Percentiles rank a stretch among this genome's conserved stretches.
Conservation (phyloP, 2,113 vertebrate genomes). For the Synchiropus splendidus region DNA sequence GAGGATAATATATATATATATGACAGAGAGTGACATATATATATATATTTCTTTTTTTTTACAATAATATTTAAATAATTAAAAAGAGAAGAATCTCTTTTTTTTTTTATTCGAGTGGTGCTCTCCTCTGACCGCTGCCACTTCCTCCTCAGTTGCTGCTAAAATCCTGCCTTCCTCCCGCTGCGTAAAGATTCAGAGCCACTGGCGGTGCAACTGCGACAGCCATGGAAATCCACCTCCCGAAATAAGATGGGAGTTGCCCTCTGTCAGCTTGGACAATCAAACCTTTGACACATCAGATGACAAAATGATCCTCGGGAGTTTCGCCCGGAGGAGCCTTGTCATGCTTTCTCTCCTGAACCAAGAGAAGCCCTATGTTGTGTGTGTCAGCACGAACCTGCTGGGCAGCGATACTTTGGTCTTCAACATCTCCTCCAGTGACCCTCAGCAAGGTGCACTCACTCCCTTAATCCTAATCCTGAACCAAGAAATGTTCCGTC, state of each 20-base stretch:
- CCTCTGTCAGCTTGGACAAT: constrained; percentile 39
- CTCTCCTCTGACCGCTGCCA: too few species aligned
- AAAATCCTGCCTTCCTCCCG: constrained; percentile 44
- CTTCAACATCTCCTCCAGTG: constrained; percentile 34
- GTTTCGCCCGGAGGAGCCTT: constrained; percentile 10
- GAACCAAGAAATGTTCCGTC: not conserved
- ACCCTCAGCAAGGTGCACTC: constrained; percentile 25
- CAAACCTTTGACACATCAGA: constrained; percentile 22
- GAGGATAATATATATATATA: too few species aligned
- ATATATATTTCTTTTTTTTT: too few species aligned
- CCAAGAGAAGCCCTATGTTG: constrained; percentile 17
- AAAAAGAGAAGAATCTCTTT: too few species aligned
- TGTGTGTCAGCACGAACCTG: constrained; percentile 49
- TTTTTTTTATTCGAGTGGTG: too few species aligned
- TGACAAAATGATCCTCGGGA: constrained; percentile 20
- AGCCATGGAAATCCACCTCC: constrained; percentile 57
- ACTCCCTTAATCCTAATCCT: not conserved
- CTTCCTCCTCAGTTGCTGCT: constrained; percentile 36
- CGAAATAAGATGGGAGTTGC: constrained; percentile 47
- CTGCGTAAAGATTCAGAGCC: constrained; percentile 30
- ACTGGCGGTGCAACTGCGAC: constrained; percentile 44
- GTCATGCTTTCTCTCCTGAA: constrained; percentile 28
- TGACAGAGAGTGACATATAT: too few species aligned
- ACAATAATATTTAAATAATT: too few species aligned
- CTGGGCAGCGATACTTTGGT: constrained; percentile 28